Percentiles rank a stretch among this genome's conserved stretches.
These are phyloP conservation scores for Agrochola macilenta DNA, from an alignment of 2,888 invertebrate species.

Conservation along the genomic window DNA sequence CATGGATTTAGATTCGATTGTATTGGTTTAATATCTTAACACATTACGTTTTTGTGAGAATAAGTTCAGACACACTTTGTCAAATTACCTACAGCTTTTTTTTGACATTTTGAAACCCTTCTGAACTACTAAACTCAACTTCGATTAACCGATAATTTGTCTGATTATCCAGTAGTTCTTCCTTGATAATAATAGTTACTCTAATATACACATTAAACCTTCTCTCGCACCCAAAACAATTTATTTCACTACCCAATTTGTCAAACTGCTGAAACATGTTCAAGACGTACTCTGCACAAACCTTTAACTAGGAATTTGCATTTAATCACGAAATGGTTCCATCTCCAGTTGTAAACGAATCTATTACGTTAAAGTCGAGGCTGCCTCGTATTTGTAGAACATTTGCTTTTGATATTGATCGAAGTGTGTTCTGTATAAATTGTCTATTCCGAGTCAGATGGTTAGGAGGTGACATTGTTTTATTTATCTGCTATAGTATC, in stretches of 20 bases:
- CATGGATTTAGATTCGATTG: background rate
- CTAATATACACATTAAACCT: background rate
- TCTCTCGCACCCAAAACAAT: conserved; percentile 13
- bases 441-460: conserved; percentile 8
- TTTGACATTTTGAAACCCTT: background rate
- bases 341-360: conserved; percentile 64
- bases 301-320: conserved; percentile 63
- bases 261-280: conserved; percentile 55
- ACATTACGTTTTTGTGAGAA: background rate
- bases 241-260: conserved; percentile 55
- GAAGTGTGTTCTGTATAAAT: conserved; percentile 32
- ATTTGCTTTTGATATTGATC: conserved; percentile 58
- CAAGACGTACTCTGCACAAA: conserved; percentile 48
- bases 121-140: background rate
- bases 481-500: too few species aligned
- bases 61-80: too few species aligned
- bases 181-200: background rate
- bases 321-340: conserved; percentile 65
- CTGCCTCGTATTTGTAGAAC: conserved; percentile 52
- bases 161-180: background rate
- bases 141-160: background rate
- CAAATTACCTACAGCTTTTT: too few species aligned
- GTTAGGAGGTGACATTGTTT: conserved; percentile 1
- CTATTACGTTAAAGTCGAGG: conserved; percentile 56
- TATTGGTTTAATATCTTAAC: background rate